Evolutionary conservation across 2,797 vertebrate genomes (phyloP), one percentile per base, ranked within the genome.

Genomic region (Helarctos malayanus): DNA sequence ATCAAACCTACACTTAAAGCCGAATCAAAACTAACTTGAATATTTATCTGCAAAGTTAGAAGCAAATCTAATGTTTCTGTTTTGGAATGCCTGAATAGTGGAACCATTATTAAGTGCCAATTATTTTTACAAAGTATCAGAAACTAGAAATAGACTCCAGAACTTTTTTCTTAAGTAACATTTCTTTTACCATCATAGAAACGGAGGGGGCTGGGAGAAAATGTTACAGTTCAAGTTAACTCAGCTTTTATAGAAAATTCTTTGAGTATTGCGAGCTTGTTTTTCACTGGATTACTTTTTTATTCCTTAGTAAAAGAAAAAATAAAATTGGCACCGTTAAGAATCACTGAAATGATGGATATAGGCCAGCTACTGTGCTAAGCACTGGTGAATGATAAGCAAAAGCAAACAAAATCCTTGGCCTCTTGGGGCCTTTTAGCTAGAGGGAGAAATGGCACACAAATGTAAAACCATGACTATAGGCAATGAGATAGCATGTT

Each of bases 61-160:
- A 94, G 86, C 23, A 93, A 86, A 45, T 83, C 63, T 93, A 65
- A 38, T 18, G 90, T 96, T 92, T 93, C 61, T 59, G 32, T 47
- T 96, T 75, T 45, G 12, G 27, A 89, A 95, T 56, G 18, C 13
- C 61, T 54, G 27, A 11, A 83, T 6, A 89, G 21, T 18, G 3
- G 38, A 94, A 95, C 16, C 15, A 78, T 21, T 49, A 61, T 21
- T 29, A 49, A 86, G 5, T 65, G 41, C 1, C 95, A 81, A 61
- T 54, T 69, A 25, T 79, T 92, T 94, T 73, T 47, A 29, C 32
- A 47, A 78, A 21, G 5, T 52, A 65, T 80, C 32, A 81, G 35
- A 76, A 29, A 35, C 52, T 86, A 88, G 23, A 81, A 85, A 89
- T 35, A 79, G 41, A 91, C 15, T 63, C 49, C 63, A 25, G 84